Conservation (phyloP, 2,888 invertebrate genomes). For the Pterostichus niger region DNA sequence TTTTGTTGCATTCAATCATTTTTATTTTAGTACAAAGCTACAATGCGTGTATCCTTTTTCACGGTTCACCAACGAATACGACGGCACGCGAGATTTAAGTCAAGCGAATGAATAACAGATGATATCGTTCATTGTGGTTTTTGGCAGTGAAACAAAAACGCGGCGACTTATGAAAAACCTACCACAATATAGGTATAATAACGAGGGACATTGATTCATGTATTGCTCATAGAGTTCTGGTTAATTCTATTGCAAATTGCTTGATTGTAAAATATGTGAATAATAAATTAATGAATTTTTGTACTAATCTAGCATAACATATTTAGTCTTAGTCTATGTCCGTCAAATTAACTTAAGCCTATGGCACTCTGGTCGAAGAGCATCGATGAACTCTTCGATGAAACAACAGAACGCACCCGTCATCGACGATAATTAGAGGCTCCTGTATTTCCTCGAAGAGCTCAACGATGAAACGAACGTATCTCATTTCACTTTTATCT, state of each 20-base stretch:
- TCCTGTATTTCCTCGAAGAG: too few species aligned
- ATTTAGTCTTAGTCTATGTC: too few species aligned
- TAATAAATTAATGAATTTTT: too few species aligned
- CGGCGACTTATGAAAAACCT: constrained; percentile 9
- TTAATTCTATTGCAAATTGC: neutral
- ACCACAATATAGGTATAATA: constrained; percentile 28
- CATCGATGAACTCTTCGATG: too few species aligned
- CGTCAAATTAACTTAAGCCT: too few species aligned
- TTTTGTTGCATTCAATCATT: constrained; percentile 38
- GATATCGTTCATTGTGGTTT: constrained; percentile 36
- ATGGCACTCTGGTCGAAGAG: too few species aligned
- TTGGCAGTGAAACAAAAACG: constrained; percentile 45
- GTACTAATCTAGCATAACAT: too few species aligned
- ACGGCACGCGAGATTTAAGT: constrained; percentile 7
- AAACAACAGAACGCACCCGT: too few species aligned
- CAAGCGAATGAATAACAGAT: constrained; percentile 32
- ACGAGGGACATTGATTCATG: constrained; percentile 43
- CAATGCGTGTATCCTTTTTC: constrained; percentile 23
- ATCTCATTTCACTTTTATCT: too few species aligned
- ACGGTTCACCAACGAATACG: constrained; percentile 10
- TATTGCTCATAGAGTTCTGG: neutral
- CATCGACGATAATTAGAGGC: too few species aligned
- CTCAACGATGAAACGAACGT: too few species aligned
- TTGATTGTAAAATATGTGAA: neutral
- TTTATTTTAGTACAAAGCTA: constrained; percentile 12